Conservation (phyloP, 2,113 vertebrate species). For the Rhabdornis inornatus region DNA sequence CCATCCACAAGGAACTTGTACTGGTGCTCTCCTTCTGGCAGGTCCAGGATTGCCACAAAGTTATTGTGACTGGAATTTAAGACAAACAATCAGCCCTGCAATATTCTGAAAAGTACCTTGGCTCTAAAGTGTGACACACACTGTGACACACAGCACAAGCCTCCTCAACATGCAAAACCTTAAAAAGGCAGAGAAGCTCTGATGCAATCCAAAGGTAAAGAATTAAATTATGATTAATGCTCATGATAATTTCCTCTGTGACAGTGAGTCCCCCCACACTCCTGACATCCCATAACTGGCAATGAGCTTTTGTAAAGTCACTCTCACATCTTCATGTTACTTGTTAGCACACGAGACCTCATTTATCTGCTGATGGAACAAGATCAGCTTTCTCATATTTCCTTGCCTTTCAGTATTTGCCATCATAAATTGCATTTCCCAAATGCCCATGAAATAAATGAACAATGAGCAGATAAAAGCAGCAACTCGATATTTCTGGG, state of each 20-base stretch:
- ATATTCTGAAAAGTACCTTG: neutral
- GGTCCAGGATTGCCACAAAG: constrained; percentile 92
- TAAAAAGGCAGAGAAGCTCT: neutral
- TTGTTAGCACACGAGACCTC: neutral
- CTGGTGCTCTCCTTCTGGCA: constrained; percentile 97
- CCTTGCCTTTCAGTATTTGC: neutral
- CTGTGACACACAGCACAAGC: neutral
- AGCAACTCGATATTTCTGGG: neutral
- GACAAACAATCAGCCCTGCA: neutral
- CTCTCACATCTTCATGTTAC: neutral
- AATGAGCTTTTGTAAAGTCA: neutral
- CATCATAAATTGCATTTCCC: neutral
- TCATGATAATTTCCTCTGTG: neutral
- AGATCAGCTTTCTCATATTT: neutral
- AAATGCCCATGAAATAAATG: neutral
- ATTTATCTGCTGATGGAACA: neutral
- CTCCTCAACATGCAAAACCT: neutral
- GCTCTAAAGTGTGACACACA: neutral
- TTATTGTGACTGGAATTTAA: constrained; percentile 86
- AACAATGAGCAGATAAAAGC: neutral
- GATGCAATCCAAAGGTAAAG: neutral
- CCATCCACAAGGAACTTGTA: constrained; percentile 98
- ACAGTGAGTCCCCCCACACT: neutral
- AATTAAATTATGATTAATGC: neutral
- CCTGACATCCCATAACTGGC: neutral